These are phyloP conservation scores for Noctua pronuba DNA, from an alignment of 2,888 invertebrate genomes.

Conservation along the genomic window DNA sequence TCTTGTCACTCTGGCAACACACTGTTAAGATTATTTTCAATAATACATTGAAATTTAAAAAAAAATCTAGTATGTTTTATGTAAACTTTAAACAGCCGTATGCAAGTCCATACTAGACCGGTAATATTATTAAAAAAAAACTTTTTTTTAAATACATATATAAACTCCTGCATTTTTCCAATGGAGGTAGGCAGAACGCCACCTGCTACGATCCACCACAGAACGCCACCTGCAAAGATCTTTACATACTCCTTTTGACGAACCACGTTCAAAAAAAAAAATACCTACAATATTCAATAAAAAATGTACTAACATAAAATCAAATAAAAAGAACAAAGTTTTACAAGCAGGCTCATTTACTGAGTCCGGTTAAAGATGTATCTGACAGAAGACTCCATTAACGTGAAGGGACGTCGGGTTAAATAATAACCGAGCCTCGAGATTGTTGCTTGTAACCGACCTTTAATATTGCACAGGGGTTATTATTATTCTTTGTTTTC, in stretches of 20 bases:
- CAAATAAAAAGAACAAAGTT: constrained; percentile 22
- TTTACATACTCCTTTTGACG: too few species aligned
- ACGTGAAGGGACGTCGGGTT: constrained; percentile 72
- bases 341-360: constrained; percentile 54
- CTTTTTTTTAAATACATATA: too few species aligned
- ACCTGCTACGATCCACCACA: too few species aligned
- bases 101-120: background rate
- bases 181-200: too few species aligned
- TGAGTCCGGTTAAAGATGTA: constrained; percentile 73
- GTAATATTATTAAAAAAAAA: background rate
- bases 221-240: too few species aligned
- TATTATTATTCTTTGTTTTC: constrained; percentile 35
- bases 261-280: too few species aligned
- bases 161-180: too few species aligned
- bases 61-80: background rate
- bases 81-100: background rate
- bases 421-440: constrained; percentile 79
- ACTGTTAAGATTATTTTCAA: background rate
- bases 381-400: constrained; percentile 77
- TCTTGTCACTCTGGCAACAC: background rate
- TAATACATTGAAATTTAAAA: too few species aligned
- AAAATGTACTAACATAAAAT: constrained; percentile 28
- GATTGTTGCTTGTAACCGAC: constrained; percentile 56
- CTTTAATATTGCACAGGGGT: constrained; percentile 49
- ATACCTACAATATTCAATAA: background rate